Base-by-base conservation (phyloP, 2,888 invertebrate genomes). In the Erebia palarica region DNA sequence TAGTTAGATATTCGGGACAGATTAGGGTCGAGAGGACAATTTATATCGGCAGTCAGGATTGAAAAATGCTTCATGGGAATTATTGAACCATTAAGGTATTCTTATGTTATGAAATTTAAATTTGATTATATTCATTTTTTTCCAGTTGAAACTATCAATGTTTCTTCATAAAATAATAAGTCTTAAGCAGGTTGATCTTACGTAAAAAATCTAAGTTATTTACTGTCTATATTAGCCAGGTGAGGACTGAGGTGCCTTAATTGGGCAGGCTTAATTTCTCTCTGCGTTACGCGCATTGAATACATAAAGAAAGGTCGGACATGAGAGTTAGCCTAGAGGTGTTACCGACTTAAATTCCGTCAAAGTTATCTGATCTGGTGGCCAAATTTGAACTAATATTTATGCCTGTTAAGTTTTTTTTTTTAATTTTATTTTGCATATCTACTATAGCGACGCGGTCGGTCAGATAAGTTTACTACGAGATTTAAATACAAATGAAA, bases 151-250 rank as follows among this genome's bases (percentile, higher is more conserved):
- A 47, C 11, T 47, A 47, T 47, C 11, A 3, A 60, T 27, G 44
- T 60, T 42, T 59, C 9, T 13, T 36, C 36, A 36, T 36, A 36
- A 36, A 36, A 14, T 51, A 53, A 64, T 27, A 53, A 8, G 27
- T 27, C 51, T 51, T 51, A 7, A 36, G 14, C n/a, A 13, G 47
- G 44, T 47, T 11, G 18, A 51, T 64, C 14, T 14, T 27, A n/a
- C 27, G 51, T 64, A 63, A 64, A 63, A 65, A 65, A 65, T 65
- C 64, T n/a, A 65, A 49, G 64, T 51, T 53, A 65, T 53, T 36
- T 36, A 36, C 36, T 65, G 53, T 65, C 53, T 36, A 36, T 36
- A 65, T 65, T 36, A n/a, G 64, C 27, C 51, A 53, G n/a, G 64
- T 36, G 36, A 36, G 7, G 36, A 36, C 5, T 36, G 36, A 36